Conservation (phyloP, 2,888 invertebrate genomes). For the Sinhomidia bicolor region DNA sequence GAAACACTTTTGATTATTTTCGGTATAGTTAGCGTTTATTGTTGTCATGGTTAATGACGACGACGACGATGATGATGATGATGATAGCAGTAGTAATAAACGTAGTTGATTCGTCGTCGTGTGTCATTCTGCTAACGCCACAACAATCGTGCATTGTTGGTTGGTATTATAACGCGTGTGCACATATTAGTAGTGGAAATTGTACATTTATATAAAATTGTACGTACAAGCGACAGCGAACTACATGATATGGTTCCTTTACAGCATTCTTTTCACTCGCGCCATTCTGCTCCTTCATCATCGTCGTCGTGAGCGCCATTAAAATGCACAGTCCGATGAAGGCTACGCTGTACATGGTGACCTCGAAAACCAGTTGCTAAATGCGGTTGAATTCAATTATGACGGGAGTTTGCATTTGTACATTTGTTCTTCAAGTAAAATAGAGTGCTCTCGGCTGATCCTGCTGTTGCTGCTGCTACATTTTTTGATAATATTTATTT, state of each 20-base stretch:
- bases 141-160: constrained; percentile 24
- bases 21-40: not conserved
- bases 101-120: constrained; percentile 5
- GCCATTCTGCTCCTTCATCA: not conserved
- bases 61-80: not conserved
- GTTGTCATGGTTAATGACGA: not conserved
- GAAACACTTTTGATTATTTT: constrained; percentile 15
- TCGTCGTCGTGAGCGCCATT: constrained; percentile 27
- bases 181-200: not conserved
- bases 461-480: not conserved
- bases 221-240: no score
- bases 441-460: constrained; percentile 17
- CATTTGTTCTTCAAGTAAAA: constrained; percentile 31
- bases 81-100: constrained; percentile 28
- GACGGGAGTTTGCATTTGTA: constrained; percentile 67
- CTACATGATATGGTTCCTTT: not conserved
- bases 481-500: constrained; percentile 52
- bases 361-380: constrained; percentile 73
- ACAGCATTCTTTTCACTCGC: constrained; percentile 61
- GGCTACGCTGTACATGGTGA: constrained; percentile 66
- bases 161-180: not conserved
- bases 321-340: constrained; percentile 63
- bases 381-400: constrained; percentile 71
- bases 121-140: not conserved
- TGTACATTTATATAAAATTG: not conserved